phyloP scores from a whole-genome alignment of 2,888 invertebrate genomes.

The Elegia similella region DNA sequence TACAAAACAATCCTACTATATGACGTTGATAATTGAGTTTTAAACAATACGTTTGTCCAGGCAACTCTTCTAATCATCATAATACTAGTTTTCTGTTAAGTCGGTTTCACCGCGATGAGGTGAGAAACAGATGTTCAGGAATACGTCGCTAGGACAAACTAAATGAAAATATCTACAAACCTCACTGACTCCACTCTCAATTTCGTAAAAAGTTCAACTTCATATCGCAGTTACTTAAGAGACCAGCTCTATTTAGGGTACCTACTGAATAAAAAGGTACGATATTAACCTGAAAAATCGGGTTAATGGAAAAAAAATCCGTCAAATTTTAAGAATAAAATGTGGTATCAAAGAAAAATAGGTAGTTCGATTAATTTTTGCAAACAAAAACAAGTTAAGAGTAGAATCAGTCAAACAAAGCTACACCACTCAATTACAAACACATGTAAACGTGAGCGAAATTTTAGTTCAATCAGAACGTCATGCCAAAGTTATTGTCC shows the following conservation, averaged over 20 bases:
- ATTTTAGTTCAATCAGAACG: constrained; percentile 12
- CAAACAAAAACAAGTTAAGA: not conserved
- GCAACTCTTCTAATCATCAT: not conserved
- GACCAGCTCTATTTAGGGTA: not conserved
- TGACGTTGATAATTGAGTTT: not conserved
- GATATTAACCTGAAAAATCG: no score
- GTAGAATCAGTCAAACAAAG: not conserved
- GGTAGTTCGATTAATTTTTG: no score
- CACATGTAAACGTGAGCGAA: constrained; percentile 6
- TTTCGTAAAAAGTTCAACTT: no score
- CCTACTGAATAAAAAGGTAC: no score
- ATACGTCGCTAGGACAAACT: not conserved
- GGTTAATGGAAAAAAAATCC: no score
- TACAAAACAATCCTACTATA: not conserved
- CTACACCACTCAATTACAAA: constrained; percentile 3
- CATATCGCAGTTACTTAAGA: not conserved
- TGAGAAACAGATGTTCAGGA: not conserved
- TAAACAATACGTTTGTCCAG: not conserved
- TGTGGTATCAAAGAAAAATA: no score
- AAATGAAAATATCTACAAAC: not conserved
- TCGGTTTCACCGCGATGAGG: not conserved
- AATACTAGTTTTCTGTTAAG: not conserved
- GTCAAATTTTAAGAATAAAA: no score
- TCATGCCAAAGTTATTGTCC: constrained; percentile 33
- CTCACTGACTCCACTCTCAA: not conserved